Conservation (phyloP, 2,113 vertebrate species). For the Tauraco erythrolophus region DNA sequence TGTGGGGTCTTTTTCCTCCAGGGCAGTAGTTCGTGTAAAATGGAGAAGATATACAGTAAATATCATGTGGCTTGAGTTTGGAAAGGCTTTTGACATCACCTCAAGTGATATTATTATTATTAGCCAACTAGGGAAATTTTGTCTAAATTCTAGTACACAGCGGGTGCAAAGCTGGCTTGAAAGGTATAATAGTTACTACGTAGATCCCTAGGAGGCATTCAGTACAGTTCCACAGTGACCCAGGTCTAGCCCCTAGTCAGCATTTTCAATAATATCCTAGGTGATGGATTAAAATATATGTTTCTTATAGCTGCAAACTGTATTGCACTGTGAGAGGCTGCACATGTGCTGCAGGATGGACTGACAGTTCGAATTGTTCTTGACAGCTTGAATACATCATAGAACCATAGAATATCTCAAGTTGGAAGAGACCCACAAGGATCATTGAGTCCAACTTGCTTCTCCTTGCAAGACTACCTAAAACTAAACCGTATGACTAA, state of each 20-base stretch:
- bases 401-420: not conserved
- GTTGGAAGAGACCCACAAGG: not conserved
- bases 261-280: not conserved
- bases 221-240: accelerated
- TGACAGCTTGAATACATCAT: not conserved
- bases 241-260: not conserved
- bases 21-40: not conserved
- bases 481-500: not conserved
- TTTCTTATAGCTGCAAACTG: not conserved
- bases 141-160: not conserved
- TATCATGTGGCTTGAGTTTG: not conserved
- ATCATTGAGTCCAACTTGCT: not conserved
- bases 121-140: not conserved
- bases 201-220: not conserved
- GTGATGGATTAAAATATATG: not conserved
- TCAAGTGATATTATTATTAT: not conserved
- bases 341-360: not conserved
- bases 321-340: not conserved
- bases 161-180: not conserved
- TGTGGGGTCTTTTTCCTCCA: not conserved
- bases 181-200: not conserved
- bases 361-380: not conserved
- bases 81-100: not conserved
- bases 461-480: not conserved
- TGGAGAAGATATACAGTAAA: not conserved